Conservation (phyloP, 2,888 invertebrate species). For the Yponomeuta cagnagella region DNA sequence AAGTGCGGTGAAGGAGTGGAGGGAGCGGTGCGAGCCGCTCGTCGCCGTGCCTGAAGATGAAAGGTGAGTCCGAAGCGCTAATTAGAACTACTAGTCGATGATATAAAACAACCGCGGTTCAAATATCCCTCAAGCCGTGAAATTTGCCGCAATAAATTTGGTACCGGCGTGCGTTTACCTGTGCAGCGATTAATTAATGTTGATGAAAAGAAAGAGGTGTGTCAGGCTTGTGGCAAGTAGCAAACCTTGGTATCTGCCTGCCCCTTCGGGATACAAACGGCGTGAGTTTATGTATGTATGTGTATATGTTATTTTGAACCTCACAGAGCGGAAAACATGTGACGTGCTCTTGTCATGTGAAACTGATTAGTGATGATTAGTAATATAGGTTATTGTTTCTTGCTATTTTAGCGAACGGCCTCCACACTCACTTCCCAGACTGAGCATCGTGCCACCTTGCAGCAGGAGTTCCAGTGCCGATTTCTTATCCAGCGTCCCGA, state of each 20-base stretch:
- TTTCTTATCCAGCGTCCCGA: constrained; percentile 30
- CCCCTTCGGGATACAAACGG: too few relatives aligned
- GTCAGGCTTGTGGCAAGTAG: too few relatives aligned
- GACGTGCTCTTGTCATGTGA: too few relatives aligned
- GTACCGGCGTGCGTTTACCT: too few relatives aligned
- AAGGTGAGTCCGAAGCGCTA: constrained; percentile 66
- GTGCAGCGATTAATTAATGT: too few relatives aligned
- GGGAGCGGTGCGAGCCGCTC: constrained; percentile 59
- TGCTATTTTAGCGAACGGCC: constrained; percentile 49
- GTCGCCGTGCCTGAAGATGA: constrained; percentile 69
- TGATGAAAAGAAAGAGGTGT: too few relatives aligned
- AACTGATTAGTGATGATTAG: too few relatives aligned
- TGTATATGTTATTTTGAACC: too few relatives aligned
- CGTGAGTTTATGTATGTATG: too few relatives aligned
- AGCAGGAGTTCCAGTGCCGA: constrained; percentile 56
- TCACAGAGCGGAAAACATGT: too few relatives aligned
- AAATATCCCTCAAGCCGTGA: neutral
- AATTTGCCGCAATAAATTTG: too few relatives aligned
- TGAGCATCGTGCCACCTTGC: constrained; percentile 58
- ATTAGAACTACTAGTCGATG: constrained; percentile 64
- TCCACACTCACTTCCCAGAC: constrained; percentile 51
- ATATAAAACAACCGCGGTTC: constrained; percentile 18
- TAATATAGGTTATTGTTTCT: neutral
- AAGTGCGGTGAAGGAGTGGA: constrained; percentile 48
- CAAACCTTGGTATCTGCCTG: too few relatives aligned